Percentiles rank a stretch among this genome's conserved stretches.
Evolutionary conservation across 2,888 invertebrate species (phyloP).

Genomic region (Sturmia bella): DNA sequence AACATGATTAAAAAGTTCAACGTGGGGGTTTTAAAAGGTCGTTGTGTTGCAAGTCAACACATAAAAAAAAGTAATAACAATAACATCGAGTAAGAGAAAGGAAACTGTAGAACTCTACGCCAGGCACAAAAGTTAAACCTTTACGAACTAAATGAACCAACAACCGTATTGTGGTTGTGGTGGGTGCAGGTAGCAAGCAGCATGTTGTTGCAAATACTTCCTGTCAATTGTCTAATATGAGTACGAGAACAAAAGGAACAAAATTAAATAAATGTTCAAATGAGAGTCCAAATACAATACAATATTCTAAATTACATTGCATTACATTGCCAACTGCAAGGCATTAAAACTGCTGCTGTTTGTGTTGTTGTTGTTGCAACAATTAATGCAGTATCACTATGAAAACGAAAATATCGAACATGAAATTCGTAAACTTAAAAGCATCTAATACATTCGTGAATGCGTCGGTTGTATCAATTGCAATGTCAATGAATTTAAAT

Average conservation of each 20-base stretch:
- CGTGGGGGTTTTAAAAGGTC: constrained; percentile 46
- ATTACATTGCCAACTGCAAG: constrained; percentile 37
- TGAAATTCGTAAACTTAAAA: constrained; percentile 44
- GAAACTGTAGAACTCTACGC: constrained; percentile 20
- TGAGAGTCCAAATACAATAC: constrained; percentile 20
- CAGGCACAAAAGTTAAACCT: constrained; percentile 46
- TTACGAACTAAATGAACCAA: constrained; percentile 58
- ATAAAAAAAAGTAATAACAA: constrained; percentile 35
- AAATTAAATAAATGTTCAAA: constrained; percentile 28
- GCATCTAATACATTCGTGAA: constrained; percentile 41
- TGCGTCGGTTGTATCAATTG: constrained; percentile 40
- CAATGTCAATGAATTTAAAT: constrained; percentile 57
- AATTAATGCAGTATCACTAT: constrained; percentile 47
- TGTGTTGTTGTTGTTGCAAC: constrained; percentile 14
- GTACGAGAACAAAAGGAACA: constrained; percentile 14
- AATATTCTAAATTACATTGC: constrained; percentile 48
- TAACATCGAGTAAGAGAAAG: constrained; percentile 12
- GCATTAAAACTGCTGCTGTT: constrained; percentile 24
- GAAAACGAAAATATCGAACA: constrained; percentile 32
- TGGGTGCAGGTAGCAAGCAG: no score
- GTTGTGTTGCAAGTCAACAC: constrained; percentile 16
- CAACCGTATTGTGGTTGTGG: constrained; percentile 45
- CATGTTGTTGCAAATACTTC: constrained; percentile 37
- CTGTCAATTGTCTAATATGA: constrained; percentile 40
- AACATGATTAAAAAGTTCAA: constrained; percentile 56